Percentiles rank a stretch among this genome's conserved stretches.
Evolutionary conservation across 2,888 invertebrate genomes (phyloP).

Genomic region (Pecten maximus): DNA sequence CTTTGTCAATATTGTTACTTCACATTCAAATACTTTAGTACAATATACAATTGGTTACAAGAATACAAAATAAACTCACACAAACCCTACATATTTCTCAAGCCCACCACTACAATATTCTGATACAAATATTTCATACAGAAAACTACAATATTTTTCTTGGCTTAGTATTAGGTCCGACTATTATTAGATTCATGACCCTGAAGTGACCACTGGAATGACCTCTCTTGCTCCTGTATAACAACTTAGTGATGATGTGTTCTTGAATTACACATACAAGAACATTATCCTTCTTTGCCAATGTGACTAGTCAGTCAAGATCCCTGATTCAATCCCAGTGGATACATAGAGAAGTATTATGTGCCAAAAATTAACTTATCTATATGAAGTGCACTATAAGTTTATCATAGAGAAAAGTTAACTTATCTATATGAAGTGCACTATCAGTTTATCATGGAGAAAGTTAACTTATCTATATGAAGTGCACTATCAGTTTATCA

Average conservation of each 20-base stretch:
- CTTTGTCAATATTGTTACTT: neutral
- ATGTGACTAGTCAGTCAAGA: too few species aligned
- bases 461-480: too few species aligned
- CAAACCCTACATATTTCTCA: neutral
- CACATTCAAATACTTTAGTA: neutral
- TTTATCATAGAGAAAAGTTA: too few species aligned
- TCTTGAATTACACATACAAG: neutral
- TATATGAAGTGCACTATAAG: too few species aligned
- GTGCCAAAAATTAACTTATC: too few species aligned
- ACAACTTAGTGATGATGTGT: neutral
- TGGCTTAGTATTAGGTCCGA: neutral
- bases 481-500: too few species aligned
- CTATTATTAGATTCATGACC: neutral
- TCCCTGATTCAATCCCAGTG: too few species aligned
- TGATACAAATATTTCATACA: neutral
- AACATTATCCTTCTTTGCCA: too few species aligned
- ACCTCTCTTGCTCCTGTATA: neutral
- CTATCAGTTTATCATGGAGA: too few species aligned
- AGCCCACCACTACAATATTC: neutral
- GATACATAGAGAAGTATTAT: too few species aligned
- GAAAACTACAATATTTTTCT: neutral
- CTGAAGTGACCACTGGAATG: neutral
- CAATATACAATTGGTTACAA: neutral
- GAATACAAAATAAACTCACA: neutral
- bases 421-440: too few species aligned